Base-by-base conservation (phyloP, 1,140 invertebrate genomes). In the Macrosteles quadrilineatus region DNA sequence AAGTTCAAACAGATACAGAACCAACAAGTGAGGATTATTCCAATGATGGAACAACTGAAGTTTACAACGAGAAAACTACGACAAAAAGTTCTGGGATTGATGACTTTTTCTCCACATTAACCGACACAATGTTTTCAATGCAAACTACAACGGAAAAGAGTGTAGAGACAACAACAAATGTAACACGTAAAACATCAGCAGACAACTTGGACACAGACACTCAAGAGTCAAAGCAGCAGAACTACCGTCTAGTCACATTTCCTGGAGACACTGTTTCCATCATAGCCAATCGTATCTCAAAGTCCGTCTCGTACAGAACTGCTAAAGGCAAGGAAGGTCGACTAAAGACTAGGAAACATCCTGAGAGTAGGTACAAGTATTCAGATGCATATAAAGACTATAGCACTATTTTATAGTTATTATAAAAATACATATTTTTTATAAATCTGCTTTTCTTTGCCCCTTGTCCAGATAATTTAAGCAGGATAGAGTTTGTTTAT, bases 291-390 rank as follows among this genome's bases (percentile, higher is more conserved):
- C 57, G 68, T 59, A 71, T 72, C 31, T 74, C 73, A n/a, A 63
- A 72, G 43, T 71, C 73, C 3, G 59, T 57, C 40, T 74, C 73
- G 1, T 72, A 63, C 40, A 74, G 62, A 71, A 74, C 73, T 27
- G 67, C 73, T 3, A 31, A 14, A 32, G 71, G 73, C 2, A 64
- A 72, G 14, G 40, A 66, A 19, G 59, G 68, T 43, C 64, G 11
- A 43, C 19, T 66, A 3, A 29, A 9, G 21, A 21, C 6, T 2
- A 66, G 45, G 31, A 17, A 23, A 23, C 32, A 11, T 43, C 2
- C 27, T 36, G 21, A 29, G 12, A 21, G 19, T 21, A 66, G 63
- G 29, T 25, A 45, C n/a, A 66, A 25, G 19, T 59, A 21, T 29
- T 59, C 55, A 30, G 55, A 59, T n/a, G 9, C 27, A 6, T 59